These are phyloP conservation scores for Poeciliopsis retropinna DNA, from an alignment of 2,113 vertebrate species.

Conservation along the genomic window DNA sequence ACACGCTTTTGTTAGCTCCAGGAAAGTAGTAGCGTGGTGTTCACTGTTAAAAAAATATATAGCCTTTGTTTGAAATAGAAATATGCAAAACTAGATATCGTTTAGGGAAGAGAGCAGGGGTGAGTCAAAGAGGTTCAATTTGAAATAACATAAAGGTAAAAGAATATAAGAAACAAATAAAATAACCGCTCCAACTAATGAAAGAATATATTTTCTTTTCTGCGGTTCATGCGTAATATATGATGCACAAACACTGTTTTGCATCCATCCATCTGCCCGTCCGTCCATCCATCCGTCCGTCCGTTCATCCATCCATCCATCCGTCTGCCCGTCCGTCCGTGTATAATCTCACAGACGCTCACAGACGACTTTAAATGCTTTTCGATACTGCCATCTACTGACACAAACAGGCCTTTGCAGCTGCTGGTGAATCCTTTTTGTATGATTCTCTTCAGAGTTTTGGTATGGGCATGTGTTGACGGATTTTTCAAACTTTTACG, in stretches of 20 bases:
- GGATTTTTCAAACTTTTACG: background rate
- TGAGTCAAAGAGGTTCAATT: too few relatives aligned
- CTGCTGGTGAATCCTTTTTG: background rate
- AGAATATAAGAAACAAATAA: background rate
- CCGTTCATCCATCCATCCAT: background rate
- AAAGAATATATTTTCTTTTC: too few relatives aligned
- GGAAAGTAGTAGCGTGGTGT: background rate
- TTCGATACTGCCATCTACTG: slow-evolving; percentile 44
- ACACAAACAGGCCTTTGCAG: background rate
- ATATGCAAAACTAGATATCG: too few relatives aligned
- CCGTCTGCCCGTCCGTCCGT: background rate
- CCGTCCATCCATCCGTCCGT: background rate
- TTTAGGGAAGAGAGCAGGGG: too few relatives aligned
- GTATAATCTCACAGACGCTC: too few relatives aligned
- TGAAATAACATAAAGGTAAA: background rate
- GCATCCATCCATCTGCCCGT: background rate
- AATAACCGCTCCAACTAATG: background rate
- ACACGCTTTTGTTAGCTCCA: background rate
- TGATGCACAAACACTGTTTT: too few relatives aligned
- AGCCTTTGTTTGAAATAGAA: too few relatives aligned
- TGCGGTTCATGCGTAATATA: too few relatives aligned
- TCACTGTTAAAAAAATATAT: background rate
- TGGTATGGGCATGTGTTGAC: background rate
- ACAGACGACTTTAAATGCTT: background rate
- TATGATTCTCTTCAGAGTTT: background rate